Evolutionary conservation across 2,113 vertebrate genomes (phyloP).

Genomic region (Sceloporus tristichus): DNA sequence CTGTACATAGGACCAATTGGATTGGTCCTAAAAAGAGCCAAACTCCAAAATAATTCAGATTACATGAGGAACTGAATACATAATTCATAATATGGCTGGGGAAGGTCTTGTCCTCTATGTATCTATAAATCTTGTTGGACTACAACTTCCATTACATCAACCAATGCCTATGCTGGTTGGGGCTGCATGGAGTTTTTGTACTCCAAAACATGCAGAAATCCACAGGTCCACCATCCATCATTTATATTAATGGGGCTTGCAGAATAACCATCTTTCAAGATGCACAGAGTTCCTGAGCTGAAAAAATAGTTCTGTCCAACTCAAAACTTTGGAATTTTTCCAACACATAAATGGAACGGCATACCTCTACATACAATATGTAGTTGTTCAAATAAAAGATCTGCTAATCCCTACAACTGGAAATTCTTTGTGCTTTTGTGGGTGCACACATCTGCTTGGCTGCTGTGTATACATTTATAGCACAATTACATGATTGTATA

Average conservation of each 20-base stretch:
- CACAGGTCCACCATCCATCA: background rate
- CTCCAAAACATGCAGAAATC: background rate
- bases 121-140: background rate
- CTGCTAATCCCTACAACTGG: background rate
- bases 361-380: background rate
- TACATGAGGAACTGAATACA: no score
- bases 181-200: background rate
- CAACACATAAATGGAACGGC: background rate
- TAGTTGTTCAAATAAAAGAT: background rate
- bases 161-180: background rate
- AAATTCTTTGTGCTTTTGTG: background rate
- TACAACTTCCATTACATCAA: background rate
- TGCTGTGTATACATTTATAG: background rate
- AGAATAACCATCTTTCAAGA: background rate
- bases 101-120: background rate
- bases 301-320: background rate
- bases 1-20: no score
- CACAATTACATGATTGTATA: background rate
- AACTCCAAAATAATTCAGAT: background rate
- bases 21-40: background rate
- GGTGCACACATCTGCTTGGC: background rate
- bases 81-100: background rate
- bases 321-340: background rate
- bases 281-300: background rate
- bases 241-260: background rate